These are phyloP conservation scores for Syngnathus rostellatus DNA, from an alignment of 2,797 vertebrate genomes.

Conservation along the genomic window DNA sequence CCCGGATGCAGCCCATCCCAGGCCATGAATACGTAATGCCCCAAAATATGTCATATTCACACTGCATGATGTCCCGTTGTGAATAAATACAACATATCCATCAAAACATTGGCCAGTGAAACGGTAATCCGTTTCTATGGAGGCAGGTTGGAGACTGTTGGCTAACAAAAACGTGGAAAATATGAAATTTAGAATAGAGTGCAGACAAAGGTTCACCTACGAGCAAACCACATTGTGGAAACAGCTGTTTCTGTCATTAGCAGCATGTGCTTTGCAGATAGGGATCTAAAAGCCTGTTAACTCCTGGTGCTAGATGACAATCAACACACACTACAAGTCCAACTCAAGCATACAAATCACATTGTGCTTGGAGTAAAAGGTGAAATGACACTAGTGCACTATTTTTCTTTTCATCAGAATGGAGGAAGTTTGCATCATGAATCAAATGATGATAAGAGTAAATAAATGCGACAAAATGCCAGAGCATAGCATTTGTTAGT, in stretches of 20 bases:
- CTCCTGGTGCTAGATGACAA: neutral
- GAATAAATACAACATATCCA: slow-evolving; percentile 98
- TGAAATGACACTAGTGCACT: neutral
- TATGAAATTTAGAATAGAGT: neutral
- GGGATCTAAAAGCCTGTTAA: neutral
- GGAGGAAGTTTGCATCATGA: neutral
- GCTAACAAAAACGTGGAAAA: neutral
- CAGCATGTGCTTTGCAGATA: neutral
- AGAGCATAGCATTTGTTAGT: too few species aligned
- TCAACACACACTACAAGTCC: neutral
- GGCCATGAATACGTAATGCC: slow-evolving; percentile 99
- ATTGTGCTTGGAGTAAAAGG: neutral
- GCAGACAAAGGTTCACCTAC: neutral
- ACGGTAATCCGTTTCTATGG: slow-evolving; percentile 88
- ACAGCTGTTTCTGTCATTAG: neutral
- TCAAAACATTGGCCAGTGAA: slow-evolving; percentile 81
- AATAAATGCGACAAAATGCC: neutral
- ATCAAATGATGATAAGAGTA: neutral
- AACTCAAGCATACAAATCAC: neutral
- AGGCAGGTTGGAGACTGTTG: slow-evolving; percentile 37
- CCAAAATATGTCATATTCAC: slow-evolving; percentile 96
- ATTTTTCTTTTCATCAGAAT: neutral
- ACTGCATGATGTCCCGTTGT: slow-evolving; percentile 85
- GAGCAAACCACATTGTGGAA: neutral
- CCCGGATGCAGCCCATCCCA: slow-evolving; percentile 87